Evolutionary conservation across 2,113 vertebrate species (phyloP).

Genomic region (Cyprinodon brontotheroides): DNA sequence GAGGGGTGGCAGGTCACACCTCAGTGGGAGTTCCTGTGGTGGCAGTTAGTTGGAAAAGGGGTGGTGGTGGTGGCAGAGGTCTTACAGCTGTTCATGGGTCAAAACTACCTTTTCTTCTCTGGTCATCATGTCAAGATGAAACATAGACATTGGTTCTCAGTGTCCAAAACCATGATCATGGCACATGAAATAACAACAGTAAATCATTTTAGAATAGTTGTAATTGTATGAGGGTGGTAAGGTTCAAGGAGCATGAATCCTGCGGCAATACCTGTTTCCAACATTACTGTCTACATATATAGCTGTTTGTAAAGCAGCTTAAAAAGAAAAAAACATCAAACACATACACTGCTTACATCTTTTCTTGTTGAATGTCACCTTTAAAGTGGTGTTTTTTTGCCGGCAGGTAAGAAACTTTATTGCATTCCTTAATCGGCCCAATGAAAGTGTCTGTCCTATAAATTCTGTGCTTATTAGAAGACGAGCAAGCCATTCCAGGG

Average conservation of each 20-base stretch:
- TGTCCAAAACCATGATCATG: no score
- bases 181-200: no score
- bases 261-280: not conserved
- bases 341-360: not conserved
- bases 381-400: slow-evolving; percentile 37
- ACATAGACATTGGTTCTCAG: no score
- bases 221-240: not conserved
- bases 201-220: not conserved
- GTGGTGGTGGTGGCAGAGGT: no score
- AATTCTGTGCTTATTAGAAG: slow-evolving; percentile 48
- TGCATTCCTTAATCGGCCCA: slow-evolving; percentile 46
- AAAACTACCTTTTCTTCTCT: no score
- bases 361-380: slow-evolving; percentile 40
- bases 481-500: slow-evolving; percentile 18
- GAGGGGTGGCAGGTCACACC: no score
- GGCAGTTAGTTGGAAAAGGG: no score
- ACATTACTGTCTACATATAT: not conserved
- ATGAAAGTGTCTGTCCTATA: slow-evolving; percentile 46
- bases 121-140: no score
- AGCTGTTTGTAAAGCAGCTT: not conserved
- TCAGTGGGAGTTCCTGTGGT: no score
- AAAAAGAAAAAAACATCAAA: not conserved
- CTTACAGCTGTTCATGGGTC: no score
- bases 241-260: not conserved
- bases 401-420: slow-evolving; percentile 21